phyloP scores from a whole-genome alignment of 1,140 invertebrate genomes.

The Drosophila bifasciata region DNA sequence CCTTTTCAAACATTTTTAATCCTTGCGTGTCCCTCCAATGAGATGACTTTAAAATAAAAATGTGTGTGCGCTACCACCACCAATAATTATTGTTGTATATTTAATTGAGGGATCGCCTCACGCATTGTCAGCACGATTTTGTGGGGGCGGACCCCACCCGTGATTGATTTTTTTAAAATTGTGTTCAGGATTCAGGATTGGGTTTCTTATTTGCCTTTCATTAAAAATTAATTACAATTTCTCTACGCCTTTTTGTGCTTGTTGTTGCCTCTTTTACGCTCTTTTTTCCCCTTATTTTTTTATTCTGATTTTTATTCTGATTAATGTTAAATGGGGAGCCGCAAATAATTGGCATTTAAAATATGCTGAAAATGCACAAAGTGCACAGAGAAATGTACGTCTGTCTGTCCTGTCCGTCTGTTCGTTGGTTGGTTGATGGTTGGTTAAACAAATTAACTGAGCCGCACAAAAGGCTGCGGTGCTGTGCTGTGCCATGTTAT shows the following conservation, averaged over 20 bases:
- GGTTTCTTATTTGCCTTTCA: conserved; percentile 76
- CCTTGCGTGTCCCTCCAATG: conserved; percentile 34
- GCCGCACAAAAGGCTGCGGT: conserved; percentile 55
- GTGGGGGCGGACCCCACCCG: conserved; percentile 7
- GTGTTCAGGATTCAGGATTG: conserved; percentile 5
- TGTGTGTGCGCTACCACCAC: background rate
- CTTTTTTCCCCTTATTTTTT: conserved; percentile 3
- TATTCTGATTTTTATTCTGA: conserved; percentile 14
- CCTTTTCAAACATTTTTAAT: conserved; percentile 55
- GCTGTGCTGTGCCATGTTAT: conserved; percentile 33
- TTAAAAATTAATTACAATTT: conserved; percentile 79
- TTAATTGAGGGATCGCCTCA: conserved; percentile 44
- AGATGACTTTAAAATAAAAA: conserved; percentile 17
- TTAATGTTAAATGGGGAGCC: conserved; percentile 64
- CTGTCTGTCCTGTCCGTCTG: conserved; percentile 1
- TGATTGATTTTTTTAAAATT: conserved; percentile 62
- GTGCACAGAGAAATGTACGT: conserved; percentile 25
- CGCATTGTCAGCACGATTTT: conserved; percentile 48
- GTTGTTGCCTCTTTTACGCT: conserved; percentile 8
- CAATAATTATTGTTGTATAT: conserved; percentile 12
- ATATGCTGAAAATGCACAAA: conserved; percentile 79
- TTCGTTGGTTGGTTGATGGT: conserved; percentile 1
- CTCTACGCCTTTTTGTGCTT: background rate
- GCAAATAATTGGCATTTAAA: conserved; percentile 78
- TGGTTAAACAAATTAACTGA: conserved; percentile 72